Conservation (phyloP, 2,888 invertebrate genomes). For the Melieria crassipennis region DNA sequence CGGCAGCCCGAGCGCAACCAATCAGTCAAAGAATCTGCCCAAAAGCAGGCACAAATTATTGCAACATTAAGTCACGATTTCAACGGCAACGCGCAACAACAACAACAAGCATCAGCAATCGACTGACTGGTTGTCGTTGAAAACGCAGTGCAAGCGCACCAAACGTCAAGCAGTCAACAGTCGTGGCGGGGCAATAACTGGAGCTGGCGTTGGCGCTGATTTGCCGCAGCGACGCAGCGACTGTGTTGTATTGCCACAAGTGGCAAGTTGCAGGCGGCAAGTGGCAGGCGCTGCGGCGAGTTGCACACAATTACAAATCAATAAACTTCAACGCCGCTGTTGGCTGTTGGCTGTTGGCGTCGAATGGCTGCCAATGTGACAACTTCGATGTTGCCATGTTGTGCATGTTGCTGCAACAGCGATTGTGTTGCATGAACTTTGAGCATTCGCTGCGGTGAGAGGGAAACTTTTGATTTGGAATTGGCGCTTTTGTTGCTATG, state of each 20-base stretch:
- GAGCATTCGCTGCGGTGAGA: neutral
- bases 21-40: constrained; percentile 35
- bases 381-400: constrained; percentile 24
- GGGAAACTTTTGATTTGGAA: neutral
- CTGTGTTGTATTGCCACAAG: too few relatives aligned
- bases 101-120: too few relatives aligned
- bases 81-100: constrained; percentile 42
- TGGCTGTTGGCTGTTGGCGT: constrained; percentile 1
- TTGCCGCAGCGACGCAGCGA: too few relatives aligned
- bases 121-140: too few relatives aligned
- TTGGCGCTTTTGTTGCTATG: constrained; percentile 18
- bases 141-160: too few relatives aligned
- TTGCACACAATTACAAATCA: too few relatives aligned
- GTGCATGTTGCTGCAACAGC: constrained; percentile 8
- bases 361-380: constrained; percentile 26
- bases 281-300: too few relatives aligned
- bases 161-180: too few relatives aligned
- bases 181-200: too few relatives aligned
- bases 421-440: constrained; percentile 11
- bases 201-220: too few relatives aligned
- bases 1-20: constrained; percentile 12
- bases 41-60: constrained; percentile 48
- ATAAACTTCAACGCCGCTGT: too few relatives aligned
- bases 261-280: too few relatives aligned
- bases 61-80: constrained; percentile 60